Evolutionary conservation across 2,797 vertebrate species (phyloP).

Genomic region (Gouania willdenowi): DNA sequence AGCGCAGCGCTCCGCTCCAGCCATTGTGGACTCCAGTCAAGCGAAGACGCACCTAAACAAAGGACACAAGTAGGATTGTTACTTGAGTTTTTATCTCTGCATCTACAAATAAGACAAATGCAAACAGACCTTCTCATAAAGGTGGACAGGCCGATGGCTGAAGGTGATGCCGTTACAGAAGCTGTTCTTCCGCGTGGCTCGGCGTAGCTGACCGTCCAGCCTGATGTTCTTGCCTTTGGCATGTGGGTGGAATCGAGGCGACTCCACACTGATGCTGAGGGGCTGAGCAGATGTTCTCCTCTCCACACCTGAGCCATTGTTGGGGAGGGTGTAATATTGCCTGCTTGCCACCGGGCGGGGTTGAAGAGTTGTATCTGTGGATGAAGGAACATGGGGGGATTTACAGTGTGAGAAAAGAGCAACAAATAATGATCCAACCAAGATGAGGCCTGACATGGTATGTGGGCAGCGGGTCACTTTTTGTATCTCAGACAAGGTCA

Average conservation of each 20-base stretch:
- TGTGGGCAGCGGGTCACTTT: constrained; percentile 2
- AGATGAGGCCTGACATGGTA: background rate
- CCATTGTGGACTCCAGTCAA: constrained; percentile 89
- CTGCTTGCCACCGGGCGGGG: constrained; percentile 83
- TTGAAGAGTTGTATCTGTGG: constrained; percentile 84
- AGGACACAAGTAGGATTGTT: background rate
- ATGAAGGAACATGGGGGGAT: constrained; percentile 16
- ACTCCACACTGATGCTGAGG: constrained; percentile 77
- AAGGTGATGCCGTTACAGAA: constrained; percentile 98
- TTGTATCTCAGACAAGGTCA: constrained; percentile 23
- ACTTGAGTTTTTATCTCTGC: background rate
- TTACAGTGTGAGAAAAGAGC: background rate
- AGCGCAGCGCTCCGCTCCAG: constrained; percentile 96
- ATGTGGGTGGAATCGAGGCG: constrained; percentile 90
- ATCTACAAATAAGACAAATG: background rate
- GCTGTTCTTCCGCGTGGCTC: constrained; percentile 92
- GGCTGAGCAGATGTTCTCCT: constrained; percentile 72
- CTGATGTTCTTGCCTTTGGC: constrained; percentile 97
- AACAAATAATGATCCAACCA: constrained; percentile 6
- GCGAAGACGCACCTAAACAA: constrained; percentile 82
- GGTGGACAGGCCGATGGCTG: constrained; percentile 90
- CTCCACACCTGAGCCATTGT: constrained; percentile 78
- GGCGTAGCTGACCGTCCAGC: constrained; percentile 89
- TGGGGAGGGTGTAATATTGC: constrained; percentile 86
- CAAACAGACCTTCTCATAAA: constrained; percentile 86